phyloP scores from a whole-genome alignment of 1,140 invertebrate species.

The Daktulosphaira vitifoliae region DNA sequence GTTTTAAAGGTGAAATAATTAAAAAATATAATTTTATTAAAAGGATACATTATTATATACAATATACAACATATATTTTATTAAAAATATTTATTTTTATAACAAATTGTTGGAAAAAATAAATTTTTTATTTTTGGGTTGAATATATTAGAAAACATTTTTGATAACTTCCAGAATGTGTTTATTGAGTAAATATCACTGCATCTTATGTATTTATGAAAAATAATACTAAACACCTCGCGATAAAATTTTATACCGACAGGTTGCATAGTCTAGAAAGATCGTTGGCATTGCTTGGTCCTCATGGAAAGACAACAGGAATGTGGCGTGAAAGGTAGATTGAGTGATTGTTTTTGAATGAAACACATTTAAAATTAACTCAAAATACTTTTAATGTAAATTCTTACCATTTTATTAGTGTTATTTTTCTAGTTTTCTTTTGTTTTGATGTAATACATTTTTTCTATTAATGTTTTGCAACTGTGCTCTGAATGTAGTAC shows the following conservation, averaged over 20 bases:
- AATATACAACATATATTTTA: no score
- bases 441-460: conserved; percentile 1
- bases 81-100: no score
- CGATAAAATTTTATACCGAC: conserved; percentile 31
- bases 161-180: no score
- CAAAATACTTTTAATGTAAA: neutral
- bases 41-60: conserved; percentile 20
- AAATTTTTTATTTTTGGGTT: no score
- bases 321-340: conserved; percentile 53
- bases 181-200: no score
- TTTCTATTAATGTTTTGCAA: conserved; percentile 12
- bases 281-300: conserved; percentile 48
- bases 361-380: conserved; percentile 28
- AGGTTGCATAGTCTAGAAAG: conserved; percentile 39
- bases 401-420: conserved; percentile 6
- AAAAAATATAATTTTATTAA: conserved; percentile 1
- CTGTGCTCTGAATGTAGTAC: conserved; percentile 24
- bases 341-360: conserved; percentile 37
- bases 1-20: neutral
- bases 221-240: conserved; percentile 2
- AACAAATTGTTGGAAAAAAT: no score
- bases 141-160: no score
- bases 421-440: conserved; percentile 4
- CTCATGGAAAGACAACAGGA: conserved; percentile 47
- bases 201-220: conserved; percentile 17